These are phyloP conservation scores for Phthorimaea operculella DNA, from an alignment of 1,140 invertebrate species.

Conservation along the genomic window DNA sequence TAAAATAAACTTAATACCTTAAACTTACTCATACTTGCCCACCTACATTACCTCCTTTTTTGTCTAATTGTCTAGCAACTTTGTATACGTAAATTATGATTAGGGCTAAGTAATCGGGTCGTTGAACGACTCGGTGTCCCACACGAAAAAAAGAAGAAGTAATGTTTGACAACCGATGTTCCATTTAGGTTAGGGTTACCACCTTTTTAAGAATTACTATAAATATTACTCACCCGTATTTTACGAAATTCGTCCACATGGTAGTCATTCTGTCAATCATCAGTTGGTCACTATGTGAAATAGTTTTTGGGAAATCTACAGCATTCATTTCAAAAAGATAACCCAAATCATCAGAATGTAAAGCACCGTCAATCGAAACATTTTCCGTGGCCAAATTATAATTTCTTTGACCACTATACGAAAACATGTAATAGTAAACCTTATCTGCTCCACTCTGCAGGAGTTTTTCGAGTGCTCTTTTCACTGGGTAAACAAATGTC, in stretches of 20 bases:
- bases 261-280: conserved; percentile 25
- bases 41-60: too few relatives aligned
- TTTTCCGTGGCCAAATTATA: conserved; percentile 22
- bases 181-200: too few relatives aligned
- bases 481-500: conserved; percentile 21
- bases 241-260: conserved; percentile 31
- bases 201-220: too few relatives aligned
- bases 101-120: too few relatives aligned
- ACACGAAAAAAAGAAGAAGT: too few relatives aligned
- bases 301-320: conserved; percentile 12
- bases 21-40: too few relatives aligned
- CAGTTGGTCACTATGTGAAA: conserved; percentile 18
- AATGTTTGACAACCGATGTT: too few relatives aligned
- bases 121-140: too few relatives aligned
- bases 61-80: too few relatives aligned
- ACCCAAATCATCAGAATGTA: conserved; percentile 29
- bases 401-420: conserved; percentile 26
- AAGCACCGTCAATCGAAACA: conserved; percentile 18
- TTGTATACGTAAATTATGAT: too few relatives aligned
- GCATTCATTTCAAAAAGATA: conserved; percentile 27
- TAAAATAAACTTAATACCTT: too few relatives aligned
- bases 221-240: conserved; percentile 23
- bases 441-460: conserved; percentile 17
- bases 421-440: conserved; percentile 27
- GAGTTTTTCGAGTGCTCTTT: conserved; percentile 21